phyloP scores from a whole-genome alignment of 2,888 invertebrate genomes.

The Tortricodes alternella region DNA sequence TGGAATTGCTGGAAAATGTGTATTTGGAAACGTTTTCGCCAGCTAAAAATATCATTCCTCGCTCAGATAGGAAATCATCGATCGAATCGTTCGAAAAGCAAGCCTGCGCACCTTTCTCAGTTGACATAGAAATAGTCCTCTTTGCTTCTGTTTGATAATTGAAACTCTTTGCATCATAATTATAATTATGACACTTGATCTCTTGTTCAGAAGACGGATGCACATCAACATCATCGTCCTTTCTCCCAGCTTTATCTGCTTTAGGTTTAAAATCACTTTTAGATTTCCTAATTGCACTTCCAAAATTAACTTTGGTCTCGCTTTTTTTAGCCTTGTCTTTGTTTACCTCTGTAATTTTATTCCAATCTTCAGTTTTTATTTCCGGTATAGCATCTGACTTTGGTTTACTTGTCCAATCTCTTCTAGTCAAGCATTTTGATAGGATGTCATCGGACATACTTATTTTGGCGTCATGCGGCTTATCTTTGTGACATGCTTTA shows the following conservation, averaged over 20 bases:
- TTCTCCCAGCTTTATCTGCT: conserved; percentile 30
- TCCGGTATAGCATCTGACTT: conserved; percentile 5
- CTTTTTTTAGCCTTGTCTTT: conserved; percentile 12
- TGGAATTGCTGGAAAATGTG: conserved; percentile 48
- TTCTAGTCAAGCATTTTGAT: conserved; percentile 65
- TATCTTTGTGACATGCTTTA: conserved; percentile 65
- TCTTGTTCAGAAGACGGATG: conserved; percentile 53
- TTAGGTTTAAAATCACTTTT: conserved; percentile 21
- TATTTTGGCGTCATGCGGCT: conserved; percentile 47
- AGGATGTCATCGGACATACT: conserved; percentile 72
- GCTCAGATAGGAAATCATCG: conserved; percentile 66
- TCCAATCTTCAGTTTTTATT: conserved; percentile 42
- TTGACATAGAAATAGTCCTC: conserved; percentile 45
- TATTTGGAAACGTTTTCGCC: conserved; percentile 60
- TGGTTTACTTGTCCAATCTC: conserved; percentile 60
- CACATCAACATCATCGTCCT: conserved; percentile 14
- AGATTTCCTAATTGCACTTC: conserved; percentile 39
- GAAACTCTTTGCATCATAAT: conserved; percentile 30
- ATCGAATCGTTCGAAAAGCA: conserved; percentile 67
- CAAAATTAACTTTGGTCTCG: conserved; percentile 45
- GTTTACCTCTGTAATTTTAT: background rate
- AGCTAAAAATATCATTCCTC: conserved; percentile 51
- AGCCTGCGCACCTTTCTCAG: conserved; percentile 62
- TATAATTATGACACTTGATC: conserved; percentile 57
- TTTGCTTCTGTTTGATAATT: conserved; percentile 29